These are phyloP conservation scores for Formicarius rufipectus DNA, from an alignment of 2,113 vertebrate species.

Conservation along the genomic window DNA sequence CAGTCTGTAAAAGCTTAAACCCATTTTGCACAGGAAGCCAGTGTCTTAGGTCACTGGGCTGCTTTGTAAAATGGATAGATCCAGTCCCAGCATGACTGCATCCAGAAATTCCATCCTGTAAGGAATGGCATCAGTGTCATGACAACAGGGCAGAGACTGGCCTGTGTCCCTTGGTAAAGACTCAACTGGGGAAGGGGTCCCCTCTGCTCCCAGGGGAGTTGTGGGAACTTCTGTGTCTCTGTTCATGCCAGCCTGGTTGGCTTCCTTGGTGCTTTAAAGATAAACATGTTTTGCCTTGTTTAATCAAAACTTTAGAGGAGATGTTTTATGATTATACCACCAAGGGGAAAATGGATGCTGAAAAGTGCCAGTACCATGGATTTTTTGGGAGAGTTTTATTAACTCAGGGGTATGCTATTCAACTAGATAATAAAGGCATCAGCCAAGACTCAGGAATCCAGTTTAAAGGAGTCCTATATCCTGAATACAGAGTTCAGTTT, in stretches of 20 bases:
- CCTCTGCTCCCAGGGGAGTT: not conserved
- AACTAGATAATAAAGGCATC: not conserved
- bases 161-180: not conserved
- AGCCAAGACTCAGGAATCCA: not conserved
- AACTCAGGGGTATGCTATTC: not conserved
- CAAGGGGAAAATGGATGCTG: not conserved
- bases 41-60: not conserved
- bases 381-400: slow-evolving; percentile 36
- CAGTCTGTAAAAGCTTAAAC: not conserved
- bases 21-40: not conserved
- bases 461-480: not conserved
- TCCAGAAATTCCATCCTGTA: not conserved
- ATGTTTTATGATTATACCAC: slow-evolving; percentile 24
- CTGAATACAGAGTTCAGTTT: not conserved
- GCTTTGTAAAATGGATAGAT: not conserved
- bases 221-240: not conserved
- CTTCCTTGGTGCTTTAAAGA: not conserved
- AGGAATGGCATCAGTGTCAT: not conserved
- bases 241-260: not conserved
- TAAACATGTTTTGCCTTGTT: slow-evolving; percentile 13
- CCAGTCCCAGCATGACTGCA: not conserved
- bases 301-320: not conserved
- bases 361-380: not conserved
- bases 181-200: not conserved
- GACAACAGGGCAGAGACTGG: not conserved